Evolutionary conservation across 2,113 vertebrate genomes (phyloP), one percentile per base, ranked within the genome.

Genomic region (Emydura subglobosa): DNA sequence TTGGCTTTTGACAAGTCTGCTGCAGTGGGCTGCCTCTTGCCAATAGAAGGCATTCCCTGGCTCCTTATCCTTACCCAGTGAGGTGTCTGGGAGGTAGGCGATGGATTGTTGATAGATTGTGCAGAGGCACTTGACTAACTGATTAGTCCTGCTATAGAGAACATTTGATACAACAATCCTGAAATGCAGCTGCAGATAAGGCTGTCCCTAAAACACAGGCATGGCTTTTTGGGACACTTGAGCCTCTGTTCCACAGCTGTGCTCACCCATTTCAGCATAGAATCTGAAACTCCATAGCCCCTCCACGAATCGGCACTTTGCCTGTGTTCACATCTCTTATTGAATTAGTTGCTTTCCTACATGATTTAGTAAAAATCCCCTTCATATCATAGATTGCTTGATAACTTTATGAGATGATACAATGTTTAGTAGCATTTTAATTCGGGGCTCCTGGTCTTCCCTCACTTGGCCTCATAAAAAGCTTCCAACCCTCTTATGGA

Each of bases 1-100:
- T 65, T 86, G 82, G 72, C 79, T 94, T 93, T 92, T 94, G 79
- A 81, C 88, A 81, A 39, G 14, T 53, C 47, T 83, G 85, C 31
- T 53, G 49, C 13, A 54, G 79, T 61, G 27, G 19, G 5, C 86
- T 61, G 68, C 88, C 21, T 94, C 55, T 94, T 83, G 59, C 78
- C 85, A 54, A 42, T 50, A 87, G 61, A 83, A 87, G 88, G 49
- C 1, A 1, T 86, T 96, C 57, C 68, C 89, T 47, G 72, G 65
- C 29, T 1, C 68, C 78, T 92, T 90, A 22, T 57, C 21, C 68
- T 93, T 13, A 42, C 61, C 79, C 61, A 61, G 59, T 90, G 61
- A 42, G 79, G 61, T 78, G 47, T 65, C 49, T 76, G 34, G 79
- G 34, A 59, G 72, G 84, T 79, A 55, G 88, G 80, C 85, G 88